A percentile compares a stretch with the other conserved stretches of the same genome.
Conservation (phyloP, 1,140 invertebrate species). For the Drosophila saltans region DNA sequence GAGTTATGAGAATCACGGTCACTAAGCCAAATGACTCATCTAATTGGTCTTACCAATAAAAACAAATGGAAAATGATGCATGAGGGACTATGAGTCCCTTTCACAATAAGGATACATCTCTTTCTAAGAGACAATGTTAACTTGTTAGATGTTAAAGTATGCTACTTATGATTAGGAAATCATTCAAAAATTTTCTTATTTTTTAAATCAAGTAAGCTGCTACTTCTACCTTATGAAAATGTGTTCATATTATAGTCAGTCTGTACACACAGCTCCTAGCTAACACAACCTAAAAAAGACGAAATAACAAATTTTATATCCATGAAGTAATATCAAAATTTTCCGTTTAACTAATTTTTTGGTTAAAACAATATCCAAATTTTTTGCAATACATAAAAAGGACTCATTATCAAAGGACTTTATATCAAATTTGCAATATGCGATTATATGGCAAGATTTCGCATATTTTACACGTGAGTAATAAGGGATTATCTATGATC, state of each 20-base stretch:
- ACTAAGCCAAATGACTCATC: not conserved
- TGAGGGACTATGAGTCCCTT: too few species aligned
- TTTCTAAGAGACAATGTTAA: too few species aligned
- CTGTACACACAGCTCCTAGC: not conserved
- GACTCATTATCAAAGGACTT: not conserved
- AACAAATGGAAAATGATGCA: not conserved
- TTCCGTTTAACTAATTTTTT: slow-evolving; percentile 7
- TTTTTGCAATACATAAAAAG: not conserved
- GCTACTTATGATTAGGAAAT: too few species aligned
- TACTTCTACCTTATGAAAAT: not conserved
- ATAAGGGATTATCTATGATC: too few species aligned
- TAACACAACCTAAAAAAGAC: slow-evolving; percentile 7
- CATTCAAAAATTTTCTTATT: not conserved
- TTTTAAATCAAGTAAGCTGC: slow-evolving; percentile 23
- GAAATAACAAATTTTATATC: slow-evolving; percentile 10
- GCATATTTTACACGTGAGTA: slow-evolving; percentile 41
- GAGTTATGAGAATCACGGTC: slow-evolving; percentile 5
- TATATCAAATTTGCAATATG: slow-evolving; percentile 30
- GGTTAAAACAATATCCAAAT: slow-evolving; percentile 7
- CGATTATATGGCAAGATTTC: slow-evolving; percentile 51
- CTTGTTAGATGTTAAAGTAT: too few species aligned
- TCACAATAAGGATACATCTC: too few species aligned
- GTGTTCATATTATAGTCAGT: slow-evolving; percentile 5
- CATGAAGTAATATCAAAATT: slow-evolving; percentile 19
- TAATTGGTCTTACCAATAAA: not conserved